Conservation (phyloP, 2,888 invertebrate species). For the Unio pictorum region DNA sequence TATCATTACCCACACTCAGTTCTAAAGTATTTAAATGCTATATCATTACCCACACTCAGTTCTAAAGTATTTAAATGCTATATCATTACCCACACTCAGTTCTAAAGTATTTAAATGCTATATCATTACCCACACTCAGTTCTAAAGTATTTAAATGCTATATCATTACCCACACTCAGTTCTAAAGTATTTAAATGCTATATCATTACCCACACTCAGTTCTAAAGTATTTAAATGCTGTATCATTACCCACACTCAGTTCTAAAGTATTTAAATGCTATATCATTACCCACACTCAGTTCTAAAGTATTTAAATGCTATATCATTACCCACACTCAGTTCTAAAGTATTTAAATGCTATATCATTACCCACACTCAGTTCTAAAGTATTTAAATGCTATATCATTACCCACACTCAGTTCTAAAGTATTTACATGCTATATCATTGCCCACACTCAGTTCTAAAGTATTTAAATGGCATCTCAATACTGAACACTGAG, state of each 20-base stretch:
- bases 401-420: too few relatives aligned
- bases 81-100: slow-evolving; percentile 58
- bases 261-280: neutral
- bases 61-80: neutral
- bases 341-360: neutral
- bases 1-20: too few relatives aligned
- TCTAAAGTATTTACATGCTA: too few relatives aligned
- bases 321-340: neutral
- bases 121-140: neutral
- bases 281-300: slow-evolving; percentile 58
- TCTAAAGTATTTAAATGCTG: too few relatives aligned
- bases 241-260: too few relatives aligned
- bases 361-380: slow-evolving; percentile 58
- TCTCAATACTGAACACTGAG: too few relatives aligned
- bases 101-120: slow-evolving; percentile 35
- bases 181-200: slow-evolving; percentile 44
- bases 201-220: too few relatives aligned
- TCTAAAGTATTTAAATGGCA: too few relatives aligned
- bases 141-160: neutral
- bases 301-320: slow-evolving; percentile 35
- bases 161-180: slow-evolving; percentile 58
- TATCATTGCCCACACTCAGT: too few relatives aligned
- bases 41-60: too few relatives aligned
- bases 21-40: too few relatives aligned
- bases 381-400: slow-evolving; percentile 44